Evolutionary conservation across 2,113 vertebrate species (phyloP).

Genomic region (Nestor notabilis): DNA sequence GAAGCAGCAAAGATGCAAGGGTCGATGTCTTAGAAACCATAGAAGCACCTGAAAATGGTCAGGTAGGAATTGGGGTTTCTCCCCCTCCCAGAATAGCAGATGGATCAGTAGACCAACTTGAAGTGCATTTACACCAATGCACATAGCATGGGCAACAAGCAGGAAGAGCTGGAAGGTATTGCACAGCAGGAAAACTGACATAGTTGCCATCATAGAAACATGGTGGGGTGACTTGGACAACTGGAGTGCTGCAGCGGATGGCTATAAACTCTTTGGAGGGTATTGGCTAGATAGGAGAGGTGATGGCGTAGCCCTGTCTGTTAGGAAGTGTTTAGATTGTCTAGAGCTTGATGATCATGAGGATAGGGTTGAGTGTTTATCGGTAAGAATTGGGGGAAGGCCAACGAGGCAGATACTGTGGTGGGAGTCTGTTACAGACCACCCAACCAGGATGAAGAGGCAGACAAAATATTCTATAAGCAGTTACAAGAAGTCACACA

Average conservation of each 20-base stretch:
- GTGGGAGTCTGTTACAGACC: background rate
- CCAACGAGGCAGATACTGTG: background rate
- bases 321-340: background rate
- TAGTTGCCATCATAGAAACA: background rate
- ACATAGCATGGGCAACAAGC: background rate
- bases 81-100: accelerated
- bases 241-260: background rate
- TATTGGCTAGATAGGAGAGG: background rate
- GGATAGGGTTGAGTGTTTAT: background rate
- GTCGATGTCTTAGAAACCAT: background rate
- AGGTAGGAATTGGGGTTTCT: background rate
- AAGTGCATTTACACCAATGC: background rate
- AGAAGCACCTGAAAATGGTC: background rate
- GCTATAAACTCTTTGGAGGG: background rate
- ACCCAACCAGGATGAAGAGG: background rate
- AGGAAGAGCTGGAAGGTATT: background rate
- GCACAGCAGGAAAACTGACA: background rate
- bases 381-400: background rate
- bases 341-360: background rate
- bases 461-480: too few species aligned
- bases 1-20: background rate
- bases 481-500: too few species aligned
- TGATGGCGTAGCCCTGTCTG: background rate
- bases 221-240: background rate
- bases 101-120: background rate